Evolutionary conservation across 1,140 invertebrate species (phyloP).

Genomic region (Drosophila saltans): DNA sequence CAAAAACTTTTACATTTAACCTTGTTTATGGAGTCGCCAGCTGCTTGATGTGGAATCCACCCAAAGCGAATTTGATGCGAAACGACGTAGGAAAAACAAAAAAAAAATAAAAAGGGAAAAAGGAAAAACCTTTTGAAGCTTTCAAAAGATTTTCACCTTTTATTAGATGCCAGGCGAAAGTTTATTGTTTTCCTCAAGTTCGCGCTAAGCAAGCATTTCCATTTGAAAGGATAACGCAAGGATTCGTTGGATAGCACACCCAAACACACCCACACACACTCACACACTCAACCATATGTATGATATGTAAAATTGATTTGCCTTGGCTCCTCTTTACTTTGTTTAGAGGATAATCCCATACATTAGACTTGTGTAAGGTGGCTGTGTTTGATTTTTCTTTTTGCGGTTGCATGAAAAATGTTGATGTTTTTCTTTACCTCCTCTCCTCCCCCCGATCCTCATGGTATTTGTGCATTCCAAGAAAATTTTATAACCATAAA

Average conservation of each 20-base stretch:
- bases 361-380: constrained; percentile 73
- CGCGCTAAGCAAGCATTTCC: constrained; percentile 51
- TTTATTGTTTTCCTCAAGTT: constrained; percentile 77
- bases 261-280: constrained; percentile 17
- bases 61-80: constrained; percentile 1
- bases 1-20: constrained; percentile 79
- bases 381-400: constrained; percentile 58
- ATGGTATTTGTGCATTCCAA: constrained; percentile 66
- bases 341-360: constrained; percentile 75
- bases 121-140: constrained; percentile 63
- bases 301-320: constrained; percentile 78
- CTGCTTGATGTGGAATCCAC: constrained; percentile 30
- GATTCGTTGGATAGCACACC: not conserved
- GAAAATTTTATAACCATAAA: constrained; percentile 78
- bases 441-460: constrained; percentile 36
- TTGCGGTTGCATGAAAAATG: constrained; percentile 23
- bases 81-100: not conserved
- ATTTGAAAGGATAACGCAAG: constrained; percentile 59
- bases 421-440: constrained; percentile 26
- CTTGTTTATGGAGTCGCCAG: constrained; percentile 72
- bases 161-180: constrained; percentile 74
- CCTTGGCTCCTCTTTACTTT: constrained; percentile 66
- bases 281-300: not conserved
- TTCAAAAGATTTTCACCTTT: constrained; percentile 80
- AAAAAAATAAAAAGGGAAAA: not conserved